Conservation (phyloP, 1,140 invertebrate genomes). For the Asbolus verrucosus region DNA sequence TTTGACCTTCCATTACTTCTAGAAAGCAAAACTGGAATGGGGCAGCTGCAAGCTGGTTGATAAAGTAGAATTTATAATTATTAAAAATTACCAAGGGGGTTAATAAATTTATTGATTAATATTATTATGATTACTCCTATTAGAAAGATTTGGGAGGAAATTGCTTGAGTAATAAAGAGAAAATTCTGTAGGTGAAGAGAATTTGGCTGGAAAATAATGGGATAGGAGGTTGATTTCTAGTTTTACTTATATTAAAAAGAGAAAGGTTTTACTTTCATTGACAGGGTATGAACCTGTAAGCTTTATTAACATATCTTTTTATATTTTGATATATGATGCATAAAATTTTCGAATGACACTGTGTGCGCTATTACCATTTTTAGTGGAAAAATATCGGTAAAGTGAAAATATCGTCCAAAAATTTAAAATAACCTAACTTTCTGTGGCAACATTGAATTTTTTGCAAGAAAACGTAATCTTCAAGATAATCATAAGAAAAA, state of each 20-base stretch:
- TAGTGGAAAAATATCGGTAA: too few relatives aligned
- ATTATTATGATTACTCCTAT: constrained; percentile 64
- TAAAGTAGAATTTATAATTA: constrained; percentile 61
- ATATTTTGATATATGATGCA: constrained; percentile 69
- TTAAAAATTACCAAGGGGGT: constrained; percentile 50
- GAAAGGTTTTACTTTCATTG: constrained; percentile 66
- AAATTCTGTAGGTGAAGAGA: constrained; percentile 67
- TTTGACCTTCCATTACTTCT: constrained; percentile 65
- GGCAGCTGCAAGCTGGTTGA: constrained; percentile 66
- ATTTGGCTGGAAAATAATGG: constrained; percentile 67
- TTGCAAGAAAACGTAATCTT: too few relatives aligned
- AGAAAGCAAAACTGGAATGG: constrained; percentile 68
- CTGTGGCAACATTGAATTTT: too few relatives aligned
- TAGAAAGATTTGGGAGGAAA: constrained; percentile 66
- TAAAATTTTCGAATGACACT: constrained; percentile 70
- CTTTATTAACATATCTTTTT: constrained; percentile 68
- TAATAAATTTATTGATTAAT: constrained; percentile 60
- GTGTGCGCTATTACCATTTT: too few relatives aligned
- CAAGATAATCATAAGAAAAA: too few relatives aligned
- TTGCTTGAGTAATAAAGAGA: constrained; percentile 67
- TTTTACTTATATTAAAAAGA: constrained; percentile 69
- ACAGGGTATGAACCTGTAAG: constrained; percentile 67
- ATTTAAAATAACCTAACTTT: too few relatives aligned
- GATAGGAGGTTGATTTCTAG: constrained; percentile 72
- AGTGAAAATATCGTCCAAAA: too few relatives aligned